Conservation (phyloP, 2,888 invertebrate genomes). For the Ichneumon xanthorius region DNA sequence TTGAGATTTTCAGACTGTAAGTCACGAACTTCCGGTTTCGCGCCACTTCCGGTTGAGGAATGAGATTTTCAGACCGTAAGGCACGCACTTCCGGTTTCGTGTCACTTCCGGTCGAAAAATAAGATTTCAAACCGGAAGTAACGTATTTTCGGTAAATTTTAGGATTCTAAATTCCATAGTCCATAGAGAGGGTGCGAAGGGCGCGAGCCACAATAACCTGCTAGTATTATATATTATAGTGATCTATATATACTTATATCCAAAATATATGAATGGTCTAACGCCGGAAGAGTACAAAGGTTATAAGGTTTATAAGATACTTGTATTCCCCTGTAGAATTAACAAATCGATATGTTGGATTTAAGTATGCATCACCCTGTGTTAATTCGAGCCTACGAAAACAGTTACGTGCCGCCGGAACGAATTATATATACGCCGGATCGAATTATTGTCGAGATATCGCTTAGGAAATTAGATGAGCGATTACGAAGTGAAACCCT, state of each 20-base stretch:
- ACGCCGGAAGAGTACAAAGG: not conserved
- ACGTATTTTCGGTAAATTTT: too few species aligned
- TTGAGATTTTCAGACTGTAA: too few species aligned
- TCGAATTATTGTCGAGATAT: slow-evolving; percentile 41
- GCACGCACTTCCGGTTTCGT: too few species aligned
- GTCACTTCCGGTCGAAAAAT: too few species aligned
- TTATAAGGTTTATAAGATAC: not conserved
- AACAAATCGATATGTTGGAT: not conserved
- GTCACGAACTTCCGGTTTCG: too few species aligned
- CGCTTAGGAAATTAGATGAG: slow-evolving; percentile 71
- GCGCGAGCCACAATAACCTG: not conserved
- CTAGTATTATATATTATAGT: not conserved
- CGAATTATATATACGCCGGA: slow-evolving; percentile 36
- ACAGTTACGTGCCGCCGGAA: slow-evolving; percentile 21
- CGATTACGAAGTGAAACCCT: slow-evolving; percentile 77
- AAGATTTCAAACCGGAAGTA: too few species aligned
- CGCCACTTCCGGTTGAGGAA: too few species aligned
- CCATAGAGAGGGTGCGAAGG: not conserved
- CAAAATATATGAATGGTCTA: not conserved
- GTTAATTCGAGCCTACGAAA: not conserved
- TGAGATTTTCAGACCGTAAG: too few species aligned
- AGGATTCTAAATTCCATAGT: not conserved
- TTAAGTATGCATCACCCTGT: not conserved
- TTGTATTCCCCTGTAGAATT: not conserved
- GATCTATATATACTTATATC: not conserved